Base-by-base conservation (phyloP, 2,888 invertebrate species). In the Xestobium rufovillosum region DNA sequence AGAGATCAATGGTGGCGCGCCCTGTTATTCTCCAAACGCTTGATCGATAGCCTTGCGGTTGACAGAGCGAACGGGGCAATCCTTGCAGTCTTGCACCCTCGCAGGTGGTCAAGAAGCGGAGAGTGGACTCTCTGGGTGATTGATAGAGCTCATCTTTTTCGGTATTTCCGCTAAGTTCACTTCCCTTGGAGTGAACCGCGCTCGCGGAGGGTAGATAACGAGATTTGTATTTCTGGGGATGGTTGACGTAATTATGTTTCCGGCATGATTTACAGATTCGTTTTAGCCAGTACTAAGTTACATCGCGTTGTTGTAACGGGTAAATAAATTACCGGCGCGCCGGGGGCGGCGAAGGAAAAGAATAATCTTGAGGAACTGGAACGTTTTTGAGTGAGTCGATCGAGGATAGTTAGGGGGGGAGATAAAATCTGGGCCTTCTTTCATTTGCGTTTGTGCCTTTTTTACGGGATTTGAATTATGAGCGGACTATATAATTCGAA, bases 201-300 rank as follows among this genome's bases (percentile, higher is more conserved):
- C 6, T 6, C 23, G 23, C 23, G 34, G 38, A 38, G 51, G 50
- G 47, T 46, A 48, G 51, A 52, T 53, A 55, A 55, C 53, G 50
- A 53, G 53, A 54, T 55, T 54, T 51, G 50, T 51, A 52, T 54
- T 50, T 47, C 45, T 48, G 50, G 52, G 50, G 50, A 52, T 44
- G 47, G 47, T 47, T 42, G 39, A 41, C 48, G 52, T 55, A 56
- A 56, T 56, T 54, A 52, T 52, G 48, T 51, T 51, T 48, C 45
- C 45, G 50, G 47, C 50, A 54, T 53, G 54, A 55, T 55, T 56
- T 54, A 53, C 51, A 49, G 51, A 50, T 50, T 49, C 53, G 44
- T 51, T 50, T 37, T 19, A n/a, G 23, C 6, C 23, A n/a, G 23
- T 19, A 8, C 23, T 19, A 19, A 19, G 23, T 19, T 19, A 19